A percentile compares a stretch with the other conserved stretches of the same genome.
Conservation (phyloP, 2,888 invertebrate species). For the Antheraea assamensis region DNA sequence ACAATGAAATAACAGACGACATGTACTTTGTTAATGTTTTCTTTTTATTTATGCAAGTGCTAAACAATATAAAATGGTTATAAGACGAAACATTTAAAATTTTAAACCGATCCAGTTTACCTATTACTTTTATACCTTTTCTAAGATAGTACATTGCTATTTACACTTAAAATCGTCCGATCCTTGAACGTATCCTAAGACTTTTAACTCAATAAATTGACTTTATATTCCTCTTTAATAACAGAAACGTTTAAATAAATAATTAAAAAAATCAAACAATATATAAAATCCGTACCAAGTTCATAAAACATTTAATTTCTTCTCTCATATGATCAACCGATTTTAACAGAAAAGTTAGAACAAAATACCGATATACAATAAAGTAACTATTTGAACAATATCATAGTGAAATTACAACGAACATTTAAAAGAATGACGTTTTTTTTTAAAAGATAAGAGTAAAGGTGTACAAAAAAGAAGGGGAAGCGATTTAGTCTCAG, state of each 20-base stretch:
- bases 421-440: neutral
- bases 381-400: neutral
- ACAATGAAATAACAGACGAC: neutral
- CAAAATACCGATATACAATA: neutral
- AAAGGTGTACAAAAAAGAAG: neutral
- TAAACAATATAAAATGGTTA: conserved; percentile 3
- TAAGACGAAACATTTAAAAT: neutral
- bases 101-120: conserved; percentile 1
- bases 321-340: neutral
- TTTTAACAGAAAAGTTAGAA: neutral
- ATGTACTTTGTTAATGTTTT: neutral
- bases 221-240: neutral
- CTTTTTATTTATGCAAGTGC: neutral
- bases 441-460: neutral
- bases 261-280: neutral
- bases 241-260: neutral
- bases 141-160: neutral
- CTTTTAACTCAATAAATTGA: neutral
- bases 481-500: conserved; percentile 30
- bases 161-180: neutral
- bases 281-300: neutral
- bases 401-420: neutral
- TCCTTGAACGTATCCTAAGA: neutral
- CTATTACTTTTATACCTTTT: neutral
- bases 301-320: neutral